Conservation (phyloP, 2,888 invertebrate genomes). For the Eristalis tenax region DNA sequence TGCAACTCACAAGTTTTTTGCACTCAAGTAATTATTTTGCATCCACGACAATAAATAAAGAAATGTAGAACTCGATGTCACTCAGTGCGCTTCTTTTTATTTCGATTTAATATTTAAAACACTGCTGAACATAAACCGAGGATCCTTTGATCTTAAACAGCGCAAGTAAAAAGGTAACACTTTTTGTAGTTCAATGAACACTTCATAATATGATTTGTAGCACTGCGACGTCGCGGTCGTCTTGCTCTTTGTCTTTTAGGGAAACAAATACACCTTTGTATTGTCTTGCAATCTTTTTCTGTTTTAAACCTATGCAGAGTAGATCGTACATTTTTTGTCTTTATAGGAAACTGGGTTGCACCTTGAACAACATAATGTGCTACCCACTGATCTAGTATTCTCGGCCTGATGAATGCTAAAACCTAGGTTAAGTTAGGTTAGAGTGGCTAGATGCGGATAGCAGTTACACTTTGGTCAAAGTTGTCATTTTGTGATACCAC, state of each 20-base stretch:
- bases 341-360: too few relatives aligned
- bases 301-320: too few relatives aligned
- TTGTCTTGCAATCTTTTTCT: too few relatives aligned
- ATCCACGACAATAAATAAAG: neutral
- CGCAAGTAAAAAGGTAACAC: neutral
- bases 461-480: too few relatives aligned
- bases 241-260: neutral
- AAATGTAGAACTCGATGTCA: constrained; percentile 41
- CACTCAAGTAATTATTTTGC: constrained; percentile 41
- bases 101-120: constrained; percentile 19
- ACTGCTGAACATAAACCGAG: neutral
- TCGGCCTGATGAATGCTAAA: too few relatives aligned
- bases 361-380: too few relatives aligned
- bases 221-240: neutral
- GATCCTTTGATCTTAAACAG: constrained; percentile 3
- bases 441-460: too few relatives aligned
- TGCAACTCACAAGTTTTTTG: constrained; percentile 24
- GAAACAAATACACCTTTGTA: too few relatives aligned
- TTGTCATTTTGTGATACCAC: too few relatives aligned
- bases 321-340: too few relatives aligned
- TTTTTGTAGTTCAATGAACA: neutral
- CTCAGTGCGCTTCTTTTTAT: neutral
- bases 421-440: too few relatives aligned
- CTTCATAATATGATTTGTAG: neutral
- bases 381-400: too few relatives aligned